A percentile compares a stretch with the other conserved stretches of the same genome.
Conservation (phyloP, 2,888 invertebrate species). For the Carpatolechia fugitivella region DNA sequence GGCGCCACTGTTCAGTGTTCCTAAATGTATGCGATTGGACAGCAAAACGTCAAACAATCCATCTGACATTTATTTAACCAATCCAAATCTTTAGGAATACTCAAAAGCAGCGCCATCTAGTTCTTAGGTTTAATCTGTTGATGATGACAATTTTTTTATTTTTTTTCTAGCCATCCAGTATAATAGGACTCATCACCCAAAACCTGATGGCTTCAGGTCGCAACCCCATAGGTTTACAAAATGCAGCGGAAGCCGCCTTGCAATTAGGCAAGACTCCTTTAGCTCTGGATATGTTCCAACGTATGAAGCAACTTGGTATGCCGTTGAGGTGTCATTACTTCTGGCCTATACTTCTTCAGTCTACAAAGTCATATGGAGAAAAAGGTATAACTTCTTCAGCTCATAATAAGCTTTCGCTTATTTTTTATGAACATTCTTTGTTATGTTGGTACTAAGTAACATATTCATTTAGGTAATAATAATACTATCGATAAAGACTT, state of each 20-base stretch:
- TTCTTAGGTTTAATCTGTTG: too few species aligned
- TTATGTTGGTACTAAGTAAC: not conserved
- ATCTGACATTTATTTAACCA: too few species aligned
- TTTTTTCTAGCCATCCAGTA: constrained; percentile 60
- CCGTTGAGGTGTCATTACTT: constrained; percentile 81
- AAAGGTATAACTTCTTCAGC: constrained; percentile 47
- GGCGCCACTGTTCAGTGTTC: too few species aligned
- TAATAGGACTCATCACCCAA: constrained; percentile 63
- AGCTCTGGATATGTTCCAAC: constrained; percentile 63
- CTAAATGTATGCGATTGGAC: too few species aligned
- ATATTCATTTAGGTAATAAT: too few species aligned
- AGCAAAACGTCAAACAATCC: too few species aligned
- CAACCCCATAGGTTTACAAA: constrained; percentile 70
- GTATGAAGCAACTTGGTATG: constrained; percentile 61
- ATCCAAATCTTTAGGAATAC: too few species aligned
- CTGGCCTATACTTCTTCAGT: constrained; percentile 81
- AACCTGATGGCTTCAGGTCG: constrained; percentile 66
- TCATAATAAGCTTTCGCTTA: not conserved
- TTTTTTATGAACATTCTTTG: not conserved
- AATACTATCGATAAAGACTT: too few species aligned
- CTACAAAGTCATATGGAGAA: constrained; percentile 73
- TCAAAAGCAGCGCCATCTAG: too few species aligned
- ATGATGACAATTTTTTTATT: too few species aligned
- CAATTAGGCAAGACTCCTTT: constrained; percentile 62
- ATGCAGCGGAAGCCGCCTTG: constrained; percentile 76